Evolutionary conservation across 2,888 invertebrate genomes (phyloP), one percentile per base, ranked within the genome.

Genomic region (Bursaphelenchus okinawaensis): DNA sequence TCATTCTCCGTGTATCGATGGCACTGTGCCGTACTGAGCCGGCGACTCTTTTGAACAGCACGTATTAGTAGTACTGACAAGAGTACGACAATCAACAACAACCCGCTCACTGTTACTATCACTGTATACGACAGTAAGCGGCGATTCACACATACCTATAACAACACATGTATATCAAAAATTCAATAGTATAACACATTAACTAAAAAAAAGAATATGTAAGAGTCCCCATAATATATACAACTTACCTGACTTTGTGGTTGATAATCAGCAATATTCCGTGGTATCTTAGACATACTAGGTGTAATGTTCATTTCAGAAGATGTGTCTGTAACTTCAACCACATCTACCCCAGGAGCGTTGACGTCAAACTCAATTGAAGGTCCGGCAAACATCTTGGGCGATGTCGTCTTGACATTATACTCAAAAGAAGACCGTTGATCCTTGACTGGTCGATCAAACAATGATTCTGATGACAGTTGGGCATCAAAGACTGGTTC

Each of bases 261-360:
- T n/a, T 40, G 40, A n/a, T 16, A 40, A 16, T 40, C 3, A 40
- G 40, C 40, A n/a, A 40, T 40, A 40, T 40, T 40, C 6, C 40
- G 12, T 3, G 40, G 40, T 4, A n/a, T 16, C 6, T 40, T 40
- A n/a, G 40, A 1, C 40, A 40, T 40, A 6, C 12, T n/a, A 16
- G 40, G 40, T n/a, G n/a, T 40, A 4, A 40, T 40, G 16, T 40
- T n/a, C n/a, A n/a, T n/a, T 4, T 40, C 16, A 40, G 12, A 16
- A 2, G 40, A 40, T 12, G 6, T n/a, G n/a, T 72, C 73, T 0
- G 74, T 70, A 12, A 71, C 59, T 52, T 76, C 76, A 12, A 71
- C 60, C 12, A 76, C 75, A 26, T 74, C 70, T 0, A 76, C 70
- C 1, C 52, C 61, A 9, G 52, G 52, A 0, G 61, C 61, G 26